phyloP scores from a whole-genome alignment of 2,888 invertebrate genomes.

The Aphodius granarius region DNA sequence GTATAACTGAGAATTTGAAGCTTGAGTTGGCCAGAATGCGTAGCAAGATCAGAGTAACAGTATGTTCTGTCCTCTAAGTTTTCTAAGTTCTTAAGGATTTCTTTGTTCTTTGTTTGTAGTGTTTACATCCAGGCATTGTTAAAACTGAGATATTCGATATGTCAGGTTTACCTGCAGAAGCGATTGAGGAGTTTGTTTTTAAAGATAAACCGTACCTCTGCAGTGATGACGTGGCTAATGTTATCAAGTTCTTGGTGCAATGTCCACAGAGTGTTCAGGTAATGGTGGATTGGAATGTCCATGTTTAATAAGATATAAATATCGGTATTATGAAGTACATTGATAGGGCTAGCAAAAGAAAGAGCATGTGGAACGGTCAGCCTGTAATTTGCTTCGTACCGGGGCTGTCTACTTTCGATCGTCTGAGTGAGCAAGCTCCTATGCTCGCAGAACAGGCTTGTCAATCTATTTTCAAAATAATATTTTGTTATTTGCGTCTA shows the following conservation, averaged over 20 bases:
- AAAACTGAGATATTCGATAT: constrained; percentile 1
- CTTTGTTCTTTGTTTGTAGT: constrained; percentile 11
- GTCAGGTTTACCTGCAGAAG: neutral
- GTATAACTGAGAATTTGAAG: constrained; percentile 2
- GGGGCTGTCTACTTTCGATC: no score
- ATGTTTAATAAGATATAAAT: no score
- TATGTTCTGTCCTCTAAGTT: neutral
- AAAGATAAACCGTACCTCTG: neutral
- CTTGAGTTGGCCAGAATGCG: neutral
- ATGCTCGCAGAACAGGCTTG: no score
- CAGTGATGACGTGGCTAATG: constrained; percentile 7
- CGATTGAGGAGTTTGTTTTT: neutral
- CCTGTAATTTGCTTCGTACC: no score
- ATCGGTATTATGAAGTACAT: no score
- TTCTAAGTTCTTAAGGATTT: neutral
- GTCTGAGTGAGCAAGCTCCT: no score
- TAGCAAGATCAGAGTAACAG: constrained; percentile 7
- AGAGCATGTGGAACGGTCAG: no score
- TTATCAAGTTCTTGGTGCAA: neutral
- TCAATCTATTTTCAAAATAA: no score
- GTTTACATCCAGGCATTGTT: neutral
- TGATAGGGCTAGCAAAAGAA: no score
- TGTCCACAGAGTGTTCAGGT: constrained; percentile 2
- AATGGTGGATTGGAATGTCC: no score
- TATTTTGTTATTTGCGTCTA: no score